Evolutionary conservation across 2,113 vertebrate species (phyloP), one percentile per base, ranked within the genome.

Genomic region (Cynopterus brachyotis): DNA sequence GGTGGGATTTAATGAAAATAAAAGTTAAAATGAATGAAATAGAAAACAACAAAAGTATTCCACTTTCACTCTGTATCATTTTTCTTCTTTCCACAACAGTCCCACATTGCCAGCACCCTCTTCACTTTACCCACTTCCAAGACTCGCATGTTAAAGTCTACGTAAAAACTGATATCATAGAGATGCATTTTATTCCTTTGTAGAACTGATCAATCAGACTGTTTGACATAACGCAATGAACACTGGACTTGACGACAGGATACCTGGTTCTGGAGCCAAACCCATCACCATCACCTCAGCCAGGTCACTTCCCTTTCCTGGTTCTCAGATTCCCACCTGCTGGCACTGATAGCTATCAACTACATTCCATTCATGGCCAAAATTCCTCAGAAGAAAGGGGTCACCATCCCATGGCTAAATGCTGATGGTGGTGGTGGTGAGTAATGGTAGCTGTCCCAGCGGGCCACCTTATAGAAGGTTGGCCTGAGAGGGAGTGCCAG

Each of bases 1-100:
- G 11, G 24, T 81, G 2, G 20, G 35, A 82, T 50, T 91, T 97
- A 70, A 91, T 89, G 60, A 95, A 97, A 40, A 76, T 60, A 59
- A 84, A 96, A 95, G 35, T 47, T 93, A 32, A 80, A 96, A 60
- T 24, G 32, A 85, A 62, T 72, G 26, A 59, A 55, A 17, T 32
- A 66, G 53, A 67, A 96, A 85, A 28, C 13, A 81, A 32, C 6
- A 9, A 26, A 62, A 50, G 5, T 24, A 59, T 67, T 89, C 40
- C 26, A n/a, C 11, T n/a, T 22, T 84, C 76, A 32, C 30, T 30
- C 78, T n/a, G 6, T 55, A 50, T n/a, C 57, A n/a, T 37, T 78
- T 86, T 55, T 28, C 60, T 28, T 37, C 37, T 82, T 50, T 35
- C 30, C 70, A 47, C 17, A 75, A 26, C 8, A 84, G 22, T 9